A percentile compares a stretch with the other conserved stretches of the same genome.
Evolutionary conservation across 2,888 invertebrate genomes (phyloP).

Genomic region (Ichneumoninae sp.): DNA sequence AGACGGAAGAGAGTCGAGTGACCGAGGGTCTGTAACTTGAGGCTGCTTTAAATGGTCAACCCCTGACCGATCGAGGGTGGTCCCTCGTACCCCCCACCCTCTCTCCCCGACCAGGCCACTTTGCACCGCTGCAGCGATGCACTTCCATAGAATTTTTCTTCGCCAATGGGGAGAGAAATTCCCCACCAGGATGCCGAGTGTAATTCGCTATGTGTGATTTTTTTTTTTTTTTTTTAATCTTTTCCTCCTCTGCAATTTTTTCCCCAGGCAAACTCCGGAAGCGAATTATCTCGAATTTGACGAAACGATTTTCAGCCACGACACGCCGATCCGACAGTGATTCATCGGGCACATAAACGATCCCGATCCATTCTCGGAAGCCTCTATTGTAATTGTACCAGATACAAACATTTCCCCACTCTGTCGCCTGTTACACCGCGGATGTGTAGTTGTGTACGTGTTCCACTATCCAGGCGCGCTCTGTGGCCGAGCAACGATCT

Average conservation of each 20-base stretch:
- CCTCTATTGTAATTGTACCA: slow-evolving; percentile 12
- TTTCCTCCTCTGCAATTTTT: not conserved
- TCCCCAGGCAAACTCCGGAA: not conserved
- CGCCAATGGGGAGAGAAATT: not conserved
- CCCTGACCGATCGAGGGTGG: slow-evolving; percentile 22
- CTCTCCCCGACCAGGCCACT: not conserved
- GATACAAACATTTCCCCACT: slow-evolving; percentile 1
- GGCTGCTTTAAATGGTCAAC: slow-evolving; percentile 15
- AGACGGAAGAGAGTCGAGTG: not conserved
- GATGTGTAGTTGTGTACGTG: not conserved
- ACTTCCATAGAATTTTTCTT: slow-evolving; percentile 4
- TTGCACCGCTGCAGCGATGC: slow-evolving; percentile 1
- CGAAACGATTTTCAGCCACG: not conserved
- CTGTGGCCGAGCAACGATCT: slow-evolving; percentile 9
- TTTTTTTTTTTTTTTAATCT: not conserved
- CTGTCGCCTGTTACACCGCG: not conserved
- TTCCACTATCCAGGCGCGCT: not conserved
- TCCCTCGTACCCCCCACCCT: not conserved
- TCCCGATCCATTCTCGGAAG: slow-evolving; percentile 1
- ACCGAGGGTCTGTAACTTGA: slow-evolving; percentile 39
- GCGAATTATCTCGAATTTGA: not conserved
- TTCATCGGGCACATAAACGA: not conserved
- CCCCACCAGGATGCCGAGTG: too few species aligned
- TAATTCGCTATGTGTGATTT: too few species aligned
- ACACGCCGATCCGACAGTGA: not conserved